Conservation (phyloP, 2,888 invertebrate genomes). For the Temnothorax ravouxi region DNA sequence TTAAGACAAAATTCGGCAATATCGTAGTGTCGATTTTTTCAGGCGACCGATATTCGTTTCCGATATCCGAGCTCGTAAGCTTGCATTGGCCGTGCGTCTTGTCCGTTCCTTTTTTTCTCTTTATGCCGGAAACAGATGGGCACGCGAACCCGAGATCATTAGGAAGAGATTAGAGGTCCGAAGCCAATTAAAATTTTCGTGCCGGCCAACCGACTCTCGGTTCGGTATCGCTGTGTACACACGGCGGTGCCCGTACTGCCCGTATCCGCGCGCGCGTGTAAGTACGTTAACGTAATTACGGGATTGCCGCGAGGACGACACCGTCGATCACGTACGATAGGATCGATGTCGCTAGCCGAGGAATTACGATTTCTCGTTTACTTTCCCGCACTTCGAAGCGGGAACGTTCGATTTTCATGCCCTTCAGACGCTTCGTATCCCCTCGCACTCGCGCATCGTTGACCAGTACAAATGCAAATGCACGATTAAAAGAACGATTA, state of each 20-base stretch:
- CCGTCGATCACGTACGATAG: slow-evolving; percentile 68
- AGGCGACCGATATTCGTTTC: slow-evolving; percentile 26
- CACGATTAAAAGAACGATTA: neutral
- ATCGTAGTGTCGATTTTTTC: neutral
- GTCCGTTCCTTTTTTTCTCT: slow-evolving; percentile 40
- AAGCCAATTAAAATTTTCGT: slow-evolving; percentile 72
- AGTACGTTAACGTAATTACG: slow-evolving; percentile 65
- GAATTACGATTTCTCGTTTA: slow-evolving; percentile 61
- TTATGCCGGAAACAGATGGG: slow-evolving; percentile 72
- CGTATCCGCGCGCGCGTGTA: slow-evolving; percentile 24
- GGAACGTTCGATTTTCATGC: slow-evolving; percentile 36
- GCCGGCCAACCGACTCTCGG: slow-evolving; percentile 60
- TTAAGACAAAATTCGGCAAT: neutral
- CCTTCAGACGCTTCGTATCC: slow-evolving; percentile 13
- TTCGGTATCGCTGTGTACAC: slow-evolving; percentile 32
- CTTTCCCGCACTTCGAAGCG: slow-evolving; percentile 3
- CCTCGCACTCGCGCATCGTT: neutral
- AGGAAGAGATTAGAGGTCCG: slow-evolving; percentile 67
- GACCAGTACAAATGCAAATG: neutral
- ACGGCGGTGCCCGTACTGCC: neutral
- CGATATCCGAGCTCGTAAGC: slow-evolving; percentile 34
- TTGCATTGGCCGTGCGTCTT: slow-evolving; percentile 39
- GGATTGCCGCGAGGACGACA: slow-evolving; percentile 63
- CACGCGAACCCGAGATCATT: slow-evolving; percentile 65
- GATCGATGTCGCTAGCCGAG: slow-evolving; percentile 61